Evolutionary conservation across 2,113 vertebrate species (phyloP), one percentile per base, ranked within the genome.

Genomic region (Daphoenositta chrysoptera): DNA sequence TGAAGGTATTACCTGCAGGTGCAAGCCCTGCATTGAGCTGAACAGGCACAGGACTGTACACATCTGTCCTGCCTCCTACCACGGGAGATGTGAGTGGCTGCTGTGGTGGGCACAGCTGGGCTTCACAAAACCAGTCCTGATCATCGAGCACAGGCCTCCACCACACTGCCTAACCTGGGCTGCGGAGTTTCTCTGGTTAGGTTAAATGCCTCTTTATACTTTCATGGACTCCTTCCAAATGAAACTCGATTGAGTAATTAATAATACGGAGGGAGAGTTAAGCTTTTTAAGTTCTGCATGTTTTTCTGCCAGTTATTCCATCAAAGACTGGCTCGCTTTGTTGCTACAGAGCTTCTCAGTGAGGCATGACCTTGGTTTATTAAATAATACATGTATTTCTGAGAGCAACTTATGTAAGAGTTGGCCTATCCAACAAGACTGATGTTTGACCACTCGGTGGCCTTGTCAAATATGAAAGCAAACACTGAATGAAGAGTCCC

Each of bases 201-300:
- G 11, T 71, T 92, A 47, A 93, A 89, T 39, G 8, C 35, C 64
- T 81, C 60, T 56, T 61, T 58, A 9, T 86, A 44, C 72, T 79
- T 60, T 65, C 15, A 21, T 56, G 70, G 70, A 23, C n/a, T 80
- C 57, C 65, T 76, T 89, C 77, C 72, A 77, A 77, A 70, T 63
- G 47, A 61, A 89, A 87, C 51, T 73, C 13, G 15, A 65, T 72
- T 1, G 4, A 61, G 68, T 81, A 78, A 87, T 87, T 86, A 89
- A 91, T 82, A 84, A 45, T 58, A 57, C 2, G 19, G 51, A 94
- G 50, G 22, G 68, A 72, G 76, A 91, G 28, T 86, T 92, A 95
- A 91, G 89, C 71, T 89, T 95, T 96, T 80, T 66, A 65, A 83
- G 13, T 73, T 89, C 78, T 73, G 40, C 28, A 6, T 2, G 13